Evolutionary conservation across 1,140 invertebrate species (phyloP), one percentile per base, ranked within the genome.

Genomic region (Glossosoma conforme): DNA sequence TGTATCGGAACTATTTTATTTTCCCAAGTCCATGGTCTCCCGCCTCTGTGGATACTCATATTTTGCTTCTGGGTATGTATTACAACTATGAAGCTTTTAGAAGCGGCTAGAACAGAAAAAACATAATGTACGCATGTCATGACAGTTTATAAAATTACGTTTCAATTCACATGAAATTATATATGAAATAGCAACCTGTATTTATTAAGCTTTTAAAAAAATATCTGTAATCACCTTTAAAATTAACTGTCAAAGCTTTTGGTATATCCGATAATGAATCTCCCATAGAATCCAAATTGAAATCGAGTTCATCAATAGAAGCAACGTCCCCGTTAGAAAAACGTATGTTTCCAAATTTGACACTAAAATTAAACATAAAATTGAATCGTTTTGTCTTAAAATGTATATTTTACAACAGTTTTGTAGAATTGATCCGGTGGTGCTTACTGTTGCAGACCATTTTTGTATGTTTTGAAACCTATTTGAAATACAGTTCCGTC

Each of bases 391-490:
- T 5, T 41, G 20, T 19, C 11, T 20, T 28, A 8, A 33, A 20
- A 10, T 21, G n/a, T 35, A 44, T 51, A 18, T 41, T 41, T 48
- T 51, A 25, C 11, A 33, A 33, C 24, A 40, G n/a, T 19, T 8
- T 19, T 40, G 8, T 33, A 52, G 25, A 33, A 35, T 25, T 54
- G 44, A 35, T 35, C n/a, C 22, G 17, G n/a, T n/a, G n/a, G n/a
- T 54, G 62, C 66, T 70, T 61, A 76, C 75, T 74, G 61, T 35
- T 67, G 69, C 24, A 77, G 63, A 20, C 65, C 62, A n/a, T 68
- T 61, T 41, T 64, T 67, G 14, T 69, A 66, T 1, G 64, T 68
- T 8, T 66, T 32, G 6, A 63, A 66, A 18, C 61, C 60, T 1
- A 77, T 52, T 36, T 69, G 64, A 18, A 72, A 69, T 3, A 65